Evolutionary conservation across 2,113 vertebrate species (phyloP).

Genomic region (Microtus oregoni): DNA sequence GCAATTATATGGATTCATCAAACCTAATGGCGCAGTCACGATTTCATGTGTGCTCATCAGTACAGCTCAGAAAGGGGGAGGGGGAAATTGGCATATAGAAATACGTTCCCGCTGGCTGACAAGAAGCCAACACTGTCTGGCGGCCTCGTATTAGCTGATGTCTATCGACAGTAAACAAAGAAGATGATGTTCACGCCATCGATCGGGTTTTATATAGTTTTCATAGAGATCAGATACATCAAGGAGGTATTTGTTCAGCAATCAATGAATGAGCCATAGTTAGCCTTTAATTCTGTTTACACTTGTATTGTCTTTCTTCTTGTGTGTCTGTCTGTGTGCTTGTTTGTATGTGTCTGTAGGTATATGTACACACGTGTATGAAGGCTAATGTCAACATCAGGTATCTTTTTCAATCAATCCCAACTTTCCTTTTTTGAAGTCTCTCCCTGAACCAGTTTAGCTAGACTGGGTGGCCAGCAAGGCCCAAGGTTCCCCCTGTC

Average conservation of each 20-base stretch:
- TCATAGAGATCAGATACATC: neutral
- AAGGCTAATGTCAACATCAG: neutral
- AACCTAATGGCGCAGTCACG: slow-evolving; percentile 76
- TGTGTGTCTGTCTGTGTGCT: neutral
- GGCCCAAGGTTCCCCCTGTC: neutral
- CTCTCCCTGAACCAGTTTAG: neutral
- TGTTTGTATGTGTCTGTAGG: neutral
- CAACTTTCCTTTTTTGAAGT: neutral
- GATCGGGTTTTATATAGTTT: neutral
- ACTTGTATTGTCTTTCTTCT: neutral
- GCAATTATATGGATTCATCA: slow-evolving; percentile 81
- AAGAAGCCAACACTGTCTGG: slow-evolving; percentile 50
- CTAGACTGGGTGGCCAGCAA: neutral
- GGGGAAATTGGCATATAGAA: slow-evolving; percentile 58
- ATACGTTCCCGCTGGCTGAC: slow-evolving; percentile 56
- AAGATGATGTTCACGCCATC: neutral
- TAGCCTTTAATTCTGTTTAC: neutral
- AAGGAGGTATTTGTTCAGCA: neutral
- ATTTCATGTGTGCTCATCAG: slow-evolving; percentile 64
- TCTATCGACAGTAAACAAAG: slow-evolving; percentile 54
- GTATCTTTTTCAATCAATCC: neutral
- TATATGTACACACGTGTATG: neutral
- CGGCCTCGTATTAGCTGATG: neutral
- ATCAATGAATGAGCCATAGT: neutral
- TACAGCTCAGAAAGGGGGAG: neutral